Evolutionary conservation across 2,888 invertebrate genomes (phyloP).

Genomic region (Nymphalis polychloros): DNA sequence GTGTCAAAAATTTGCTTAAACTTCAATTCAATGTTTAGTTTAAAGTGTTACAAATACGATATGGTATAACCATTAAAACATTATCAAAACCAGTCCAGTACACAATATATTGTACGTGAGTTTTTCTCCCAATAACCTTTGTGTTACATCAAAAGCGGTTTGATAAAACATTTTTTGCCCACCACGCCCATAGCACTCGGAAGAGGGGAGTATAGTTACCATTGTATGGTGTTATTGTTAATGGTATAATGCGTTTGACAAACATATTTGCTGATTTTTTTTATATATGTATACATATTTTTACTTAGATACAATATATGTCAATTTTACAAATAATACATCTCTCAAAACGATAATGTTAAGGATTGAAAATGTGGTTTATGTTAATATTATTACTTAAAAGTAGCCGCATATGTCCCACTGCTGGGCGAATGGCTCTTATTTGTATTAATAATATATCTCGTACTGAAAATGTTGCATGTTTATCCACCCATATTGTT

Average conservation of each 20-base stretch:
- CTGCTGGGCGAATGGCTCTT: too few species aligned
- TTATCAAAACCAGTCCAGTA: slow-evolving; percentile 10
- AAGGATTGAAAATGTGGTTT: too few species aligned
- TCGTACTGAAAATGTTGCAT: too few species aligned
- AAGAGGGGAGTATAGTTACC: slow-evolving; percentile 43
- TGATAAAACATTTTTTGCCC: slow-evolving; percentile 27
- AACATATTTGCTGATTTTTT: slow-evolving; percentile 27
- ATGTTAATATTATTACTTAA: too few species aligned
- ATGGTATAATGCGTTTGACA: slow-evolving; percentile 27
- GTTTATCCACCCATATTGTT: too few species aligned
- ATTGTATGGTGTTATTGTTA: slow-evolving; percentile 26
- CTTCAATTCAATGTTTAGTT: too few species aligned
- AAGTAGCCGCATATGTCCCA: too few species aligned
- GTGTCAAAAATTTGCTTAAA: too few species aligned
- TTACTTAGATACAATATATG: not conserved
- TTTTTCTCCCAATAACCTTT: slow-evolving; percentile 1
- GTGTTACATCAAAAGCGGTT: slow-evolving; percentile 28
- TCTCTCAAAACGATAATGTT: too few species aligned
- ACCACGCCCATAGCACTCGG: slow-evolving; percentile 42
- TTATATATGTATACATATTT: slow-evolving; percentile 11
- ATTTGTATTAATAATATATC: too few species aligned
- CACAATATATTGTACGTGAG: not conserved
- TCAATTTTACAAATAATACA: too few species aligned
- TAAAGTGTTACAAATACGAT: too few species aligned
- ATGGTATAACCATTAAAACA: not conserved